phyloP scores from a whole-genome alignment of 2,888 invertebrate species.

The Melanchra persicariae region DNA sequence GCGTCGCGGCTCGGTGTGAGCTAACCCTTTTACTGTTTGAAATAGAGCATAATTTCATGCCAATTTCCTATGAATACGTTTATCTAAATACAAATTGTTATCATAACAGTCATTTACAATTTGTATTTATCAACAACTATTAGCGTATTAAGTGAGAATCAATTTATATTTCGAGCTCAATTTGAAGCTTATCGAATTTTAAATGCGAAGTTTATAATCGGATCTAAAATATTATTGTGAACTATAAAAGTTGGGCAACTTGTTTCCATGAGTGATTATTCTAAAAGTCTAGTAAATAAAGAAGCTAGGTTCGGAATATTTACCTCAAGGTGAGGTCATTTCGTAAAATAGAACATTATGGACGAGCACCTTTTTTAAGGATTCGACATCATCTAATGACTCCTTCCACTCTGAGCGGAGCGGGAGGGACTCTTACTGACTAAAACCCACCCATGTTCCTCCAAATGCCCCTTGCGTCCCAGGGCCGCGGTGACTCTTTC shows the following conservation, averaged over 20 bases:
- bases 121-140: slow-evolving; percentile 12
- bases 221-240: not conserved
- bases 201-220: slow-evolving; percentile 4
- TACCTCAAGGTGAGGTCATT: no score
- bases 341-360: no score
- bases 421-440: no score
- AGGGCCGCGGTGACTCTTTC: no score
- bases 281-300: no score
- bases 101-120: slow-evolving; percentile 22
- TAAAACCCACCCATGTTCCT: no score
- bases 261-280: not conserved
- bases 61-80: slow-evolving; percentile 2
- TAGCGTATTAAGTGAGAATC: slow-evolving; percentile 3
- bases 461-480: no score
- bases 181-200: slow-evolving; percentile 3
- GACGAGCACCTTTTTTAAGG: no score
- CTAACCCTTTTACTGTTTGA: slow-evolving; percentile 25
- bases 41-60: slow-evolving; percentile 12
- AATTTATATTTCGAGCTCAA: slow-evolving; percentile 8
- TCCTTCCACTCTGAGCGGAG: no score
- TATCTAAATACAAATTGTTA: slow-evolving; percentile 27
- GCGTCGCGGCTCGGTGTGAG: slow-evolving; percentile 34
- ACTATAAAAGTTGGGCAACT: not conserved
- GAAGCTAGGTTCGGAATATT: no score
- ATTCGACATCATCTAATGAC: no score